Base-by-base conservation (phyloP, 2,113 vertebrate genomes). In the Myxocyprinus asiaticus region DNA sequence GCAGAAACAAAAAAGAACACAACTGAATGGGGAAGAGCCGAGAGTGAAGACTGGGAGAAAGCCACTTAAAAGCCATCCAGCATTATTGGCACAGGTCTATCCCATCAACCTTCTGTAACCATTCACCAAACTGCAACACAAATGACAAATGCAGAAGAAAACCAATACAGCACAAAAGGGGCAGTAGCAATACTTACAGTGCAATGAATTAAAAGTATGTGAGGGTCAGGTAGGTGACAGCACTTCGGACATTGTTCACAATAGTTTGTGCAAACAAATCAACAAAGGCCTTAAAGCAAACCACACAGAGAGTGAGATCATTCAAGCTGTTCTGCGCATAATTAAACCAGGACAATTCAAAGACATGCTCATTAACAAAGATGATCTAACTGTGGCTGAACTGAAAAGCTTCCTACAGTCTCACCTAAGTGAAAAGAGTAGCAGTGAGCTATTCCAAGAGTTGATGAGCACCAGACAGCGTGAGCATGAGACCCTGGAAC, bases 371-470 rank as follows among this genome's bases (percentile, higher is more conserved):
- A 51, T 51, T 9, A 7, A 63, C 61, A 63, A 63, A 11, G 61
- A 63, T 3, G 61, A 63, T 43, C 6, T 63, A 6, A 42, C 61
- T 0, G 12, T 63, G 12, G 22, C 9, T 3, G 61, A 22, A 15
- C 59, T 62, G 17, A 62, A 62, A 22, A 11, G 61, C 4, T 63
- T 63, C 11, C 22, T 81, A 5, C 76, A 66, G 43, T 78, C 74
- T 4, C 80, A 81, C 9, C 22, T 81, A 6, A 22, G 51, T 10
- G 72, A 66, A 15, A 14, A 42, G 9, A 72, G 67, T 10, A 81
- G 22, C 74, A 81, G 6, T 9, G 63, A 33, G 15, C 10, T 81
- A 7, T 81, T 81, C 42, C 74, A 81, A 59, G 80, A 77, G 53
- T 58, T 81, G 4, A 81, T 77, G 56, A 22, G 17, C 17, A 66